phyloP scores from a whole-genome alignment of 1,140 invertebrate genomes.

The Papilio dardanus region DNA sequence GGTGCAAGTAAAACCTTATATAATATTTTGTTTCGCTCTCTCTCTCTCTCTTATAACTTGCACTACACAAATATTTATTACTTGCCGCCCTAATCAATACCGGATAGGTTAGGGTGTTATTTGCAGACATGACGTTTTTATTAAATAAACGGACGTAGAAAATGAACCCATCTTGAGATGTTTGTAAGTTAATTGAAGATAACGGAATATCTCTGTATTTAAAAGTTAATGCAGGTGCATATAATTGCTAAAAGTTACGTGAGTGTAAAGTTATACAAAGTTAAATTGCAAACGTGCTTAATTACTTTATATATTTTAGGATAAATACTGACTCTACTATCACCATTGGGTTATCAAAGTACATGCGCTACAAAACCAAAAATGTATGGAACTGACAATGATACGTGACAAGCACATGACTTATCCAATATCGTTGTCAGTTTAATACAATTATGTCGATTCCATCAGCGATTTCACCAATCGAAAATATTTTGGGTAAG shows the following conservation, averaged over 20 bases:
- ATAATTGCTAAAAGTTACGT: conserved; percentile 2
- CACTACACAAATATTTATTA: conserved; percentile 60
- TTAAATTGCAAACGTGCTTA: background rate
- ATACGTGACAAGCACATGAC: too few relatives aligned
- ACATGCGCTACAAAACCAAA: too few relatives aligned
- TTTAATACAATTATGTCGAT: too few relatives aligned
- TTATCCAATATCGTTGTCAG: too few relatives aligned
- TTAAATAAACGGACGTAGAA: conserved; percentile 73
- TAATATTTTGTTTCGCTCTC: too few relatives aligned
- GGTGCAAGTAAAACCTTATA: too few relatives aligned
- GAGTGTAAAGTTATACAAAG: background rate
- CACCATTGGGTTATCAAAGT: background rate
- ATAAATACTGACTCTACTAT: background rate
- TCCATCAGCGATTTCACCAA: too few relatives aligned
- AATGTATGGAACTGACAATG: too few relatives aligned
- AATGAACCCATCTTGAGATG: conserved; percentile 47
- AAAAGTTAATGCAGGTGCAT: background rate
- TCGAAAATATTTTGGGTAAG: too few relatives aligned
- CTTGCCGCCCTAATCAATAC: conserved; percentile 76
- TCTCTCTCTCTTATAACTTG: conserved; percentile 43
- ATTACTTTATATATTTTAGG: background rate
- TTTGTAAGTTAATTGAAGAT: background rate
- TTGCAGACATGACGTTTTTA: conserved; percentile 80
- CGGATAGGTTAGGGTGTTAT: conserved; percentile 70
- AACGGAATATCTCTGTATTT: background rate